Evolutionary conservation across 2,797 vertebrate species (phyloP), one percentile per base, ranked within the genome.

Genomic region (Pagetopsis macropterus): DNA sequence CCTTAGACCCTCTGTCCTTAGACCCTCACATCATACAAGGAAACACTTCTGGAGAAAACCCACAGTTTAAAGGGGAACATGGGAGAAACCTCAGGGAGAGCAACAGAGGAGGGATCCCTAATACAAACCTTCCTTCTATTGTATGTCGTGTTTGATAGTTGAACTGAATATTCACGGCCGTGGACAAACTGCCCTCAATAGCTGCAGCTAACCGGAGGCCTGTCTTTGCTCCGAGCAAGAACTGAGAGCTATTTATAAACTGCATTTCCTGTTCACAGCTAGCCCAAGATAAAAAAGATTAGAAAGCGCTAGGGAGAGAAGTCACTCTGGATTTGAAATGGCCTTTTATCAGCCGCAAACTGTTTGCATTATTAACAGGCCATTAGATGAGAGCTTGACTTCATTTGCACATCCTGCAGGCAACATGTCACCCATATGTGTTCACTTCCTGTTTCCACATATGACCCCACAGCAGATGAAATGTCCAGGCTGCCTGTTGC

Each of bases 171-270:
- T 65, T 56, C 37, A 54, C n/a, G 27, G 52, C 65, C n/a, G 17
- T 14, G 49, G 48, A 61, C 37, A 65, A 63, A 66, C 23, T 61
- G 65, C 69, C 69, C 65, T 84, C 41, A 58, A 52, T 74, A 72
- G 50, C 43, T 43, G 55, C 31, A n/a, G 64, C 70, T 55, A 75
- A 83, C 74, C 57, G 0, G 9, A 75, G 57, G 67, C 74, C 62
- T 71, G 68, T 67, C 37, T 76, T 72, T 82, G 84, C 81, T 83
- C 76, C 72, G 68, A 72, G 77, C 62, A 76, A 78, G 79, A 91
- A 88, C 82, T 74, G 51, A 82, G 75, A 87, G 90, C 90, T 94
- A 94, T 94, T 93, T 94, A 92, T 93, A 93, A 92, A 89, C 86
- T 84, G 86, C 70, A 89, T 90, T 93, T 93, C 90, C 90, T 92